Conservation (phyloP, 2,797 vertebrate species). For the Tinamus major region DNA sequence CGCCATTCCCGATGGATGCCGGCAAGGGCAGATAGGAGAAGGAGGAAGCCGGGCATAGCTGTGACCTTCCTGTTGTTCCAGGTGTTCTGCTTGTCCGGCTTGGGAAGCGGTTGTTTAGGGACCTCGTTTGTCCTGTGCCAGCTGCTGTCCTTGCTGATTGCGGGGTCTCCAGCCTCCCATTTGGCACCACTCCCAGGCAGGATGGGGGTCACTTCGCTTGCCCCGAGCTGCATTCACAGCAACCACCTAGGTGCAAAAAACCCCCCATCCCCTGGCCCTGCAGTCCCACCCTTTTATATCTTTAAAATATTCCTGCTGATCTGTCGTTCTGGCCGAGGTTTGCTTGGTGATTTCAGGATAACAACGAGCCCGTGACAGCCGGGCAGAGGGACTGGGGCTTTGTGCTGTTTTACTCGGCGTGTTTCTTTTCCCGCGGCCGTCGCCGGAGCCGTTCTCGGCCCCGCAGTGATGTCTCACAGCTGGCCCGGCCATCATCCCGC, state of each 20-base stretch:
- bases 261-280: neutral
- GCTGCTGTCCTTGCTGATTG: too few relatives aligned
- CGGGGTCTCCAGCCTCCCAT: neutral
- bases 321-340: constrained; percentile 44
- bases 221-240: constrained; percentile 23
- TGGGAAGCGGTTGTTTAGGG: too few relatives aligned
- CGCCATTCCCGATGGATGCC: too few relatives aligned
- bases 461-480: constrained; percentile 70
- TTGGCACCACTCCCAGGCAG: neutral
- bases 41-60: too few relatives aligned
- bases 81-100: too few relatives aligned
- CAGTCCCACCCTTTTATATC: neutral
- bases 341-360: neutral
- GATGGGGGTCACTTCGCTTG: neutral
- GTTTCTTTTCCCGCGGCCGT: neutral
- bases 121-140: neutral
- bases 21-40: neutral
- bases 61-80: too few relatives aligned
- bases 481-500: constrained; percentile 55
- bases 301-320: constrained; percentile 7
- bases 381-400: neutral
- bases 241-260: constrained; percentile 42
- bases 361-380: neutral
- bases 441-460: constrained; percentile 58
- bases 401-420: neutral